Conservation (phyloP, 37 sponge, comb jelly and placozoan genomes). For the Mnemiopsis leidyi region DNA sequence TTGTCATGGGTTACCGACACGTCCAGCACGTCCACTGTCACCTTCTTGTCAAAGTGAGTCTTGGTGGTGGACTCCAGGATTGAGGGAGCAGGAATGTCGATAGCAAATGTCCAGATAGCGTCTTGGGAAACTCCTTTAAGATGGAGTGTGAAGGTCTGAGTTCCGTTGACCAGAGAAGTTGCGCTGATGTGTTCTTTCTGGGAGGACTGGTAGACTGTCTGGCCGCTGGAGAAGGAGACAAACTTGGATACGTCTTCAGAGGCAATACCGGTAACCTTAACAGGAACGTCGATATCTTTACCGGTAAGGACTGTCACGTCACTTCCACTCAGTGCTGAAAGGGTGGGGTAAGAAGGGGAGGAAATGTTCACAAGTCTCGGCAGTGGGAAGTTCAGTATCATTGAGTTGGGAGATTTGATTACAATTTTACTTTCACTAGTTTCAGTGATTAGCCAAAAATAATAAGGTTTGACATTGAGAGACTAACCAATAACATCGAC, state of each 20-base stretch:
- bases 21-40: not conserved
- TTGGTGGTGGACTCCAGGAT: not conserved
- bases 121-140: not conserved
- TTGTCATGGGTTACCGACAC: not conserved
- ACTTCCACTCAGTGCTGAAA: not conserved
- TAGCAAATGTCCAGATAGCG: not conserved
- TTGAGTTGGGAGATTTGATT: too few species aligned
- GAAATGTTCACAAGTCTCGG: not conserved
- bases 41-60: not conserved
- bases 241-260: not conserved
- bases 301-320: not conserved
- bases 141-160: not conserved
- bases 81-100: not conserved
- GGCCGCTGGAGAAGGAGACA: not conserved
- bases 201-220: not conserved
- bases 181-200: not conserved
- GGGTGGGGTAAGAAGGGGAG: not conserved
- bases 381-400: not conserved
- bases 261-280: not conserved
- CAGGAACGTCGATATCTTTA: not conserved
- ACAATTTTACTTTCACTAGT: too few species aligned
- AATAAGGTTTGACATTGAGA: too few species aligned
- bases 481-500: too few species aligned
- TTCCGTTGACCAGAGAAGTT: not conserved
- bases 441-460: too few species aligned